phyloP scores from a whole-genome alignment of 2,797 vertebrate species.

The Acestrorhynchus altus region DNA sequence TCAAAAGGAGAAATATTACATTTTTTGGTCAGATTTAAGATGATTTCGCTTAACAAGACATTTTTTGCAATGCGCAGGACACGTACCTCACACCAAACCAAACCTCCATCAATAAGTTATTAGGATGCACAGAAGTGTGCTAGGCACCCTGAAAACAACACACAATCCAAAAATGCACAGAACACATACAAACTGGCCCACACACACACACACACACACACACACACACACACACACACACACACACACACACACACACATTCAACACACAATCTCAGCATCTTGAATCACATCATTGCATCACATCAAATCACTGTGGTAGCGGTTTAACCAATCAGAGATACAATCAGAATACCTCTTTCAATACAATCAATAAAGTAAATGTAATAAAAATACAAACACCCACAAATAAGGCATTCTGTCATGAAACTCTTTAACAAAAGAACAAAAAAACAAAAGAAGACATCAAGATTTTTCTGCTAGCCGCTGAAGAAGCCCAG shows the following conservation, averaged over 20 bases:
- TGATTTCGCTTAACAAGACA: too few relatives aligned
- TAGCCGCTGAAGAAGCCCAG: conserved; percentile 84
- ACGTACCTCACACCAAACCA: conserved; percentile 46
- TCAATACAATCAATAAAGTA: conserved; percentile 57
- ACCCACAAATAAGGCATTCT: conserved; percentile 76
- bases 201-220: conserved; percentile 14
- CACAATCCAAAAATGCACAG: conserved; percentile 54
- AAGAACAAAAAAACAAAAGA: conserved; percentile 30
- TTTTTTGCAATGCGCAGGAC: conserved; percentile 37
- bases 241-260: conserved; percentile 43
- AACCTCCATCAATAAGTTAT: conserved; percentile 78
- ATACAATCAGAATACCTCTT: conserved; percentile 24
- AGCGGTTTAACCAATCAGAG: conserved; percentile 22
- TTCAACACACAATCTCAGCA: conserved; percentile 43
- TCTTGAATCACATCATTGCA: conserved; percentile 45
- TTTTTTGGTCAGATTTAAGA: too few relatives aligned
- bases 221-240: conserved; percentile 40
- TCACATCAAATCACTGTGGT: conserved; percentile 45
- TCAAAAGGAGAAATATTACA: too few relatives aligned
- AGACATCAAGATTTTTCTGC: conserved; percentile 80
- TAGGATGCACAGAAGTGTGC: conserved; percentile 69
- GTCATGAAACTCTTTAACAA: conserved; percentile 64
- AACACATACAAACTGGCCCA: conserved; percentile 53
- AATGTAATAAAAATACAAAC: conserved; percentile 48
- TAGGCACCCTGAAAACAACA: conserved; percentile 65